phyloP scores from a whole-genome alignment of 1,140 invertebrate species.

The Trachelipus rathkii region DNA sequence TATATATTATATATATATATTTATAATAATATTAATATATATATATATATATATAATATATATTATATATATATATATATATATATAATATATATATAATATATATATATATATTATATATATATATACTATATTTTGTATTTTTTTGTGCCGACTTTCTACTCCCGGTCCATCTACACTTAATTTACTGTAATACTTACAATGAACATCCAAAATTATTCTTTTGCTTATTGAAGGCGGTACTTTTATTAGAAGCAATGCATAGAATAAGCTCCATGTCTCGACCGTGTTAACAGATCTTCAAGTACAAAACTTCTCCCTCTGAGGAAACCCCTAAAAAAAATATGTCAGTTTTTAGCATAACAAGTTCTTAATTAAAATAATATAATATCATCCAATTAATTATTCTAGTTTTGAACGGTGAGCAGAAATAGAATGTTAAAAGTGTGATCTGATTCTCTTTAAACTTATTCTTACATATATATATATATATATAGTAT shows the following conservation, averaged over 20 bases:
- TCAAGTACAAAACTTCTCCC: background rate
- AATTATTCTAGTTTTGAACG: too few relatives aligned
- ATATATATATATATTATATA: background rate
- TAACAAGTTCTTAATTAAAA: too few relatives aligned
- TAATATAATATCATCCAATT: too few relatives aligned
- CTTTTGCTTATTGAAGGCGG: constrained; percentile 78
- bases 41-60: constrained; percentile 27
- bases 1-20: constrained; percentile 30
- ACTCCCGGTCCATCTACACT: too few relatives aligned
- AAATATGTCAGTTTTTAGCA: too few relatives aligned
- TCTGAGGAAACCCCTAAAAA: background rate
- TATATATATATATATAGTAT: too few relatives aligned
- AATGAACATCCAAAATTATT: constrained; percentile 74
- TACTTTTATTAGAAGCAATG: constrained; percentile 81
- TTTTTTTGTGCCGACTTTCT: constrained; percentile 13
- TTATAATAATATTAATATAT: constrained; percentile 29
- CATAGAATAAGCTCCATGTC: constrained; percentile 84
- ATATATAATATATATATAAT: constrained; percentile 14
- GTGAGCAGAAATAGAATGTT: too few relatives aligned
- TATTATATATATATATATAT: constrained; percentile 30
- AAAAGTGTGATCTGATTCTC: too few relatives aligned
- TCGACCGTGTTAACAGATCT: constrained; percentile 61
- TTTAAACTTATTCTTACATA: too few relatives aligned
- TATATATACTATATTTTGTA: too few relatives aligned
- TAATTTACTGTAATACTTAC: constrained; percentile 60